Evolutionary conservation across 2,113 vertebrate genomes (phyloP).

Genomic region (Miniopterus natalensis): DNA sequence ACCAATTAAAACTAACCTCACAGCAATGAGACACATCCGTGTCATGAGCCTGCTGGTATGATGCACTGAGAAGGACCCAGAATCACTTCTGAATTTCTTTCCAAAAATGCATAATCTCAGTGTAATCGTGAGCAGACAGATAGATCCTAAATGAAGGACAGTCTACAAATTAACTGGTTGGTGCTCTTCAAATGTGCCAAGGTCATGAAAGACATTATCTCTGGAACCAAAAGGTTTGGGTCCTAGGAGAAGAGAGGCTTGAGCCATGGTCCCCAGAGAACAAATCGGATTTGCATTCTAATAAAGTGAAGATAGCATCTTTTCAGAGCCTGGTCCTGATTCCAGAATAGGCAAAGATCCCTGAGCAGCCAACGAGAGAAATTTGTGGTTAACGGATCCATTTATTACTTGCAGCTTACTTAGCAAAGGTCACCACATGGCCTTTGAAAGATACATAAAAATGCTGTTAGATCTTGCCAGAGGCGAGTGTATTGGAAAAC

Average conservation of each 20-base stretch:
- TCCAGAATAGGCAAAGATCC: not conserved
- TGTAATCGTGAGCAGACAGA: not conserved
- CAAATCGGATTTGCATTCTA: no score
- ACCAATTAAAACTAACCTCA: constrained; percentile 3
- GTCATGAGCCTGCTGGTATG: no score
- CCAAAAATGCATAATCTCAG: not conserved
- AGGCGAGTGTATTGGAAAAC: constrained; percentile 50
- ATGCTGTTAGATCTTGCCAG: constrained; percentile 50
- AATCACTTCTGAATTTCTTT: not conserved
- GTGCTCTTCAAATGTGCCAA: not conserved
- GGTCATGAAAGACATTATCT: not conserved
- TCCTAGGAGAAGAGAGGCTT: not conserved
- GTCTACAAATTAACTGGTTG: not conserved
- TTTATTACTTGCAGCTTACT: constrained; percentile 62
- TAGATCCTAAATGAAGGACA: not conserved
- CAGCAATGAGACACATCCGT: not conserved
- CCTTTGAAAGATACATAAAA: constrained; percentile 69
- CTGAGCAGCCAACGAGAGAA: not conserved
- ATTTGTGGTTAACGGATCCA: not conserved
- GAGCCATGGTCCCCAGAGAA: not conserved
- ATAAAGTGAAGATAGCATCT: not conserved
- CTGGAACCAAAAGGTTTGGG: not conserved
- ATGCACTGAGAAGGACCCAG: not conserved
- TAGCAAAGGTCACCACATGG: constrained; percentile 37
- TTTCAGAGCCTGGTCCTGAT: not conserved